A percentile compares a stretch with the other conserved stretches of the same genome.
These are phyloP conservation scores for Otolemur garnettii DNA, from an alignment of 2,113 vertebrate genomes.

Conservation along the genomic window DNA sequence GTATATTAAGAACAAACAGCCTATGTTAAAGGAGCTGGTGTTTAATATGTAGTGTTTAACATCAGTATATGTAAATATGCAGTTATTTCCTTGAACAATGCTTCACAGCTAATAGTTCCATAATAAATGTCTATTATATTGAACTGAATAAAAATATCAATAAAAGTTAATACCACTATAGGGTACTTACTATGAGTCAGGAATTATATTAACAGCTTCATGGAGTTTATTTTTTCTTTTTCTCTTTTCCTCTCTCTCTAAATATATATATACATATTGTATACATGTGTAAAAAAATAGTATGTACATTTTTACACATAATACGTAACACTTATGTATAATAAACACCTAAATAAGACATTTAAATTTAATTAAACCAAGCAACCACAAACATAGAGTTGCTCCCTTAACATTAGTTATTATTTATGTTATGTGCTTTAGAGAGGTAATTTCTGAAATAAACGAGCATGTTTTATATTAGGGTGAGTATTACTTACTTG, in stretches of 20 bases:
- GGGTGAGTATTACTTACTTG: not conserved
- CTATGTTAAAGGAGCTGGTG: conserved; percentile 1
- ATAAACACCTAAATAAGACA: conserved; percentile 32
- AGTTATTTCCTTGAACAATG: conserved; percentile 55
- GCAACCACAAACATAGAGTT: not conserved
- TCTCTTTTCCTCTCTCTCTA: not conserved
- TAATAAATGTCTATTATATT: conserved; percentile 39
- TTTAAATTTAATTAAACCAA: conserved; percentile 55
- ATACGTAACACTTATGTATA: not conserved
- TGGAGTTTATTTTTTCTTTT: not conserved
- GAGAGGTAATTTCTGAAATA: conserved; percentile 56
- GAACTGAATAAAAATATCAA: conserved; percentile 48
- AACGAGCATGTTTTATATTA: not conserved
- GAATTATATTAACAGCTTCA: conserved; percentile 42
- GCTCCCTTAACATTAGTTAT: not conserved
- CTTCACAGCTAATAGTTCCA: conserved; percentile 46
- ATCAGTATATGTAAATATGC: conserved; percentile 15
- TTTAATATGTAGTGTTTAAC: conserved; percentile 55
- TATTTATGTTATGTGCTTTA: conserved; percentile 20
- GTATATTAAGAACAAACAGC: conserved; percentile 55
- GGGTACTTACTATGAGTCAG: conserved; percentile 11
- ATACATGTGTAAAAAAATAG: not conserved
- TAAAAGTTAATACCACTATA: conserved; percentile 32
- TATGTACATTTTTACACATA: not conserved
- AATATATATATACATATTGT: not conserved